Conservation (phyloP, 37 sponge, comb jelly and placozoan genomes). For the Theonella swinhoei region DNA sequence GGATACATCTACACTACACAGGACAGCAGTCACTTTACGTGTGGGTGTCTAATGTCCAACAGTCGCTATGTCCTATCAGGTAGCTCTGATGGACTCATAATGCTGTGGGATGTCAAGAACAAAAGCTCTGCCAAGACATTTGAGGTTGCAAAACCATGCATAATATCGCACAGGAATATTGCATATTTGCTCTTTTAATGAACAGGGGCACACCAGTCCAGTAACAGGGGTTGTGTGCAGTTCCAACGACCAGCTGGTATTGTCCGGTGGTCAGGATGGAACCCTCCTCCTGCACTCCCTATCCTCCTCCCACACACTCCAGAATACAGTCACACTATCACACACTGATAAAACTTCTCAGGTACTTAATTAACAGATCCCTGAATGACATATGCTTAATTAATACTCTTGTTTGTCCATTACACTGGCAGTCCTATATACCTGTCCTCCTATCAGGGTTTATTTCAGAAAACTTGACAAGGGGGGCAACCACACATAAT, state of each 20-base stretch:
- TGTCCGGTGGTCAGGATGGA: constrained; percentile 64
- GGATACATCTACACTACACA: not conserved
- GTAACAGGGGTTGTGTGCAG: constrained; percentile 42
- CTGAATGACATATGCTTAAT: no score
- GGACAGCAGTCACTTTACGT: constrained; percentile 56
- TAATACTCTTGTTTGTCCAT: no score
- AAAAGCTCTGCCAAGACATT: constrained; percentile 42
- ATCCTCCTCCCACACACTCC: constrained; percentile 30
- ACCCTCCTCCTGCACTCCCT: constrained; percentile 53
- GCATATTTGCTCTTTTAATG: not conserved
- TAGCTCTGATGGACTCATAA: constrained; percentile 11
- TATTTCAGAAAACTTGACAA: no score
- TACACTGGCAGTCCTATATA: no score
- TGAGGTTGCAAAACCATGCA: constrained; percentile 19
- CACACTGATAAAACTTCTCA: not conserved
- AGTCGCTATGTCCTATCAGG: constrained; percentile 66
- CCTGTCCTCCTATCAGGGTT: no score
- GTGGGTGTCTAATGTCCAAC: constrained; percentile 62
- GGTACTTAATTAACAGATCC: not conserved
- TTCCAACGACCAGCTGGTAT: constrained; percentile 25
- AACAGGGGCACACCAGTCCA: constrained; percentile 67
- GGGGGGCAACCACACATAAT: no score
- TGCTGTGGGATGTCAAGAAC: constrained; percentile 67
- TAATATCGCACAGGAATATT: not conserved
- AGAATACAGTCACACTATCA: constrained; percentile 1